Evolutionary conservation across 2,113 vertebrate genomes (phyloP).

Genomic region (Motacilla alba): DNA sequence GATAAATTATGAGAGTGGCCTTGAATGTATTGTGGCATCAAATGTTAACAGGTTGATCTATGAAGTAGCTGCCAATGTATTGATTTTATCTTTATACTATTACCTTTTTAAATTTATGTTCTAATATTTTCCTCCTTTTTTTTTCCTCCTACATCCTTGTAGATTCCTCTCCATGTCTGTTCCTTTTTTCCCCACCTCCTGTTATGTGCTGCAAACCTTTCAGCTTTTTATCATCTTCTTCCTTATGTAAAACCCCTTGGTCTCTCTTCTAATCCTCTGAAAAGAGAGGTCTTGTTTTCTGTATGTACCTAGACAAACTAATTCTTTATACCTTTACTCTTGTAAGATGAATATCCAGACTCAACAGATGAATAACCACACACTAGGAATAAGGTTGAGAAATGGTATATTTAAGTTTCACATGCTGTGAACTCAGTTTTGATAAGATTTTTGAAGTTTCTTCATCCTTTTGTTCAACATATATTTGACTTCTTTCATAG

Average conservation of each 20-base stretch:
- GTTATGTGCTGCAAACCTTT: not conserved
- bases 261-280: not conserved
- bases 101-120: not conserved
- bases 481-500: not conserved
- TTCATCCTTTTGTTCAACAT: not conserved
- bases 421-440: not conserved
- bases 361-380: not conserved
- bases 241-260: not conserved
- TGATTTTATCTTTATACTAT: not conserved
- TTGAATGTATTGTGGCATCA: not conserved
- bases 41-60: not conserved
- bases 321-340: not conserved
- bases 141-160: not conserved
- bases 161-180: not conserved
- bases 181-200: not conserved
- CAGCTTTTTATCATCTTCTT: not conserved
- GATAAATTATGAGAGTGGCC: not conserved
- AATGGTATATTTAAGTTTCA: not conserved
- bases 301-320: not conserved
- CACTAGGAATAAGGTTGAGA: not conserved
- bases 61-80: not conserved
- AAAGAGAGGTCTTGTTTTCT: not conserved
- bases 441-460: not conserved
- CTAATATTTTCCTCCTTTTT: not conserved
- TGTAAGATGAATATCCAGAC: not conserved